Percentiles rank a stretch among this genome's conserved stretches.
Conservation (phyloP, 2,888 invertebrate genomes). For the Apodemia mormo region DNA sequence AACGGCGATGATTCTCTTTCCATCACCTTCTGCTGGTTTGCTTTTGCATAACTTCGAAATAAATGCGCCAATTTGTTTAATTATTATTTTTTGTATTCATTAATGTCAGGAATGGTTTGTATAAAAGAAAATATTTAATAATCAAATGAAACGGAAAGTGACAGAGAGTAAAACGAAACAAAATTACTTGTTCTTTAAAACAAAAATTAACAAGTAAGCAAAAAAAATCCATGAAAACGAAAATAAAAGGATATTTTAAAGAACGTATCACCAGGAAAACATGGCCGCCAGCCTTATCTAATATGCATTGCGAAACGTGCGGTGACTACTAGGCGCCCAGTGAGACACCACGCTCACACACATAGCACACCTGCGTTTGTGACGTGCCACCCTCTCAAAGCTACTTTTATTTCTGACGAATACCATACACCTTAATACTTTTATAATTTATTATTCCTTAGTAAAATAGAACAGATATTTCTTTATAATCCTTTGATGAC, state of each 20-base stretch:
- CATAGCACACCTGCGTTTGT: constrained; percentile 24
- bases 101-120: no score
- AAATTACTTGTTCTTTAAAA: no score
- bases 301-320: constrained; percentile 31
- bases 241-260: not conserved
- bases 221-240: not conserved
- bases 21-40: no score
- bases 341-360: constrained; percentile 13
- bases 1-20: no score
- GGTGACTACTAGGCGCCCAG: constrained; percentile 27
- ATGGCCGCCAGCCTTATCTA: constrained; percentile 29
- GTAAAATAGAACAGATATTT: constrained; percentile 11
- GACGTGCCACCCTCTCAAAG: constrained; percentile 7
- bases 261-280: constrained; percentile 24
- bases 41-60: no score
- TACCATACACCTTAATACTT: not conserved
- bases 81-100: no score
- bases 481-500: not conserved
- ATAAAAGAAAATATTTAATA: no score
- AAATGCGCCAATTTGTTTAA: no score
- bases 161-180: no score
- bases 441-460: constrained; percentile 11
- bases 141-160: no score
- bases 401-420: not conserved
- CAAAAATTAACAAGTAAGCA: no score